A percentile compares a stretch with the other conserved stretches of the same genome.
Evolutionary conservation across 2,797 vertebrate species (phyloP).

Genomic region (Halcyon smyrnensis): DNA sequence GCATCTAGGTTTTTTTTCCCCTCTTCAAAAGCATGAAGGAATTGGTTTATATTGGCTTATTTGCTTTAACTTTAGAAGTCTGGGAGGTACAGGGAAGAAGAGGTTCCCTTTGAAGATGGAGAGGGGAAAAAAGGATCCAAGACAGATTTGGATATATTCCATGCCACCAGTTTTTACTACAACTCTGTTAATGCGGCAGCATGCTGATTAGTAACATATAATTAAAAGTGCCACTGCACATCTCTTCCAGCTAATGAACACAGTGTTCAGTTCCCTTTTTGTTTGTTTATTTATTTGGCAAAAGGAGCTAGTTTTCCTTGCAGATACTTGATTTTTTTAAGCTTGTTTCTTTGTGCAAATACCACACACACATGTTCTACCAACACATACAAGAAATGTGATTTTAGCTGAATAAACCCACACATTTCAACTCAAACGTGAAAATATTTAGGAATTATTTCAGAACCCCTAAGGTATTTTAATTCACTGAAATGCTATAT

Average conservation of each 20-base stretch:
- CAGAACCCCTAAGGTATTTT: neutral
- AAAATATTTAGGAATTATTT: neutral
- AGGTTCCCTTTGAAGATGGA: constrained; percentile 48
- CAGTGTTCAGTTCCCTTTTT: constrained; percentile 51
- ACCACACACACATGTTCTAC: neutral
- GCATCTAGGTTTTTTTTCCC: neutral
- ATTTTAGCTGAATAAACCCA: neutral
- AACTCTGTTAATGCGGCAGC: constrained; percentile 56
- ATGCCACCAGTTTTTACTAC: constrained; percentile 61
- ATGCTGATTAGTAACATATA: constrained; percentile 70
- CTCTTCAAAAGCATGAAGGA: neutral
- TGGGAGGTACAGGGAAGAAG: constrained; percentile 30
- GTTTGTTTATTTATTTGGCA: constrained; percentile 64
- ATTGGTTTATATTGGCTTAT: constrained; percentile 6
- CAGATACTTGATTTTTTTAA: constrained; percentile 22
- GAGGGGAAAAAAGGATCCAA: constrained; percentile 41
- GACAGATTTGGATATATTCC: constrained; percentile 58
- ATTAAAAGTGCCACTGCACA: constrained; percentile 64
- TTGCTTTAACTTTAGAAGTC: constrained; percentile 33
- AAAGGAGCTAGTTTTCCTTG: constrained; percentile 3
- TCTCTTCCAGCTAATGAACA: constrained; percentile 69
- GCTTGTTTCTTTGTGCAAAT: constrained; percentile 26
- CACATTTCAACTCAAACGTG: neutral
- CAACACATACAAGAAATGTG: neutral
- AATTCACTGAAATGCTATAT: neutral